These are phyloP conservation scores for Caloenas nicobarica DNA, from an alignment of 2,113 vertebrate species.

Conservation along the genomic window DNA sequence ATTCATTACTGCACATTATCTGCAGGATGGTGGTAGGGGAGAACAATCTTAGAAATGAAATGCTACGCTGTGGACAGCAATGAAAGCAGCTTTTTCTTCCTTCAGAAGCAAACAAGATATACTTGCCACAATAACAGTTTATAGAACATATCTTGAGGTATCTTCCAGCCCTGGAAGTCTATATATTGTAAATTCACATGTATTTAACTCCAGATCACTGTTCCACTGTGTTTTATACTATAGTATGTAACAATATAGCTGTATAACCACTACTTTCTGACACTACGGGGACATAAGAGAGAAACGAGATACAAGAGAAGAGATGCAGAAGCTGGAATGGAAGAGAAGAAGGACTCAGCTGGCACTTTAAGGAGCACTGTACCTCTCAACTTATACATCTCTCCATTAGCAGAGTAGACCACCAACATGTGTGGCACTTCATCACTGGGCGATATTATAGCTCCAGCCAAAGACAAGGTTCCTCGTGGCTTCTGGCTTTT, in stretches of 20 bases:
- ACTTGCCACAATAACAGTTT: neutral
- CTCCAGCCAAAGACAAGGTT: slow-evolving; percentile 87
- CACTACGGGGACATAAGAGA: neutral
- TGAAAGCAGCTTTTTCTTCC: neutral
- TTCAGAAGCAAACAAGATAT: neutral
- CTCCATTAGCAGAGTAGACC: slow-evolving; percentile 88
- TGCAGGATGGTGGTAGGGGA: neutral
- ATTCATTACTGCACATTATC: neutral
- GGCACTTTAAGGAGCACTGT: neutral
- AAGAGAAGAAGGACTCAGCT: neutral
- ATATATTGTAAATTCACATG: neutral
- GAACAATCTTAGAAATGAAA: neutral
- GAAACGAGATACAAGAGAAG: neutral
- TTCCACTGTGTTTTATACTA: neutral
- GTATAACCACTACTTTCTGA: neutral
- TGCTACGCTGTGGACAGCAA: neutral
- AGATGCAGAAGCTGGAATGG: neutral
- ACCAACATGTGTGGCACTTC: slow-evolving; percentile 93
- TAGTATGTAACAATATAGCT: accelerated
- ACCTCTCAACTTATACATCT: slow-evolving; percentile 96
- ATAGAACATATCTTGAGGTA: neutral
- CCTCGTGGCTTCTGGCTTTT: slow-evolving; percentile 93
- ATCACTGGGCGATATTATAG: slow-evolving; percentile 87
- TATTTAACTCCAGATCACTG: neutral
- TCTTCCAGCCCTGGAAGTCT: neutral